Conservation (phyloP, 2,797 vertebrate species). For the Eutrigla gurnardus region DNA sequence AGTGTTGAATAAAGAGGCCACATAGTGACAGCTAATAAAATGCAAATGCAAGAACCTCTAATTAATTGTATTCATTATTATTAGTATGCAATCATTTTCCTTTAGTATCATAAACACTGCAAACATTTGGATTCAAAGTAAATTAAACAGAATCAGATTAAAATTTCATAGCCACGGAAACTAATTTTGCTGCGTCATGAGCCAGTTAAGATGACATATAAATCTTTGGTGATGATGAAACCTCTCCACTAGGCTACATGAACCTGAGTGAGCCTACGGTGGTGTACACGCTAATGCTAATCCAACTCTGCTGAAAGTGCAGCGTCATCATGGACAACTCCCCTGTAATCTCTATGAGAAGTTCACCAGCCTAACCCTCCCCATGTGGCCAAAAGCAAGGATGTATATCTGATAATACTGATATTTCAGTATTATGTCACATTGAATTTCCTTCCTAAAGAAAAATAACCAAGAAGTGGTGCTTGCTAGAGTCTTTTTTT, state of each 20-base stretch:
- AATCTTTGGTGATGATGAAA: not conserved
- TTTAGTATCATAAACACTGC: not conserved
- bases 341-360: slow-evolving; percentile 55
- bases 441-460: not conserved
- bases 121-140: not conserved
- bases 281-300: slow-evolving; percentile 59
- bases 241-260: slow-evolving; percentile 14
- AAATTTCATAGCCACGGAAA: not conserved
- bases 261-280: slow-evolving; percentile 17
- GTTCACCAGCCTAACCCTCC: slow-evolving; percentile 21
- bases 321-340: slow-evolving; percentile 62
- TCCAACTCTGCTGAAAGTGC: slow-evolving; percentile 61
- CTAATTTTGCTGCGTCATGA: not conserved
- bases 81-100: not conserved
- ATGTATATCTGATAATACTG: slow-evolving; percentile 4
- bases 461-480: not conserved
- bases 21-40: slow-evolving; percentile 16
- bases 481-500: not conserved
- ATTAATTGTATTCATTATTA: slow-evolving; percentile 10
- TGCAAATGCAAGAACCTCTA: not conserved
- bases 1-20: not conserved
- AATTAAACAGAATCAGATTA: not conserved
- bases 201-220: not conserved
- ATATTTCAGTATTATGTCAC: not conserved
- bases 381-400: slow-evolving; percentile 11